Conservation (phyloP, 2,888 invertebrate species). For the Drosophila cognata region DNA sequence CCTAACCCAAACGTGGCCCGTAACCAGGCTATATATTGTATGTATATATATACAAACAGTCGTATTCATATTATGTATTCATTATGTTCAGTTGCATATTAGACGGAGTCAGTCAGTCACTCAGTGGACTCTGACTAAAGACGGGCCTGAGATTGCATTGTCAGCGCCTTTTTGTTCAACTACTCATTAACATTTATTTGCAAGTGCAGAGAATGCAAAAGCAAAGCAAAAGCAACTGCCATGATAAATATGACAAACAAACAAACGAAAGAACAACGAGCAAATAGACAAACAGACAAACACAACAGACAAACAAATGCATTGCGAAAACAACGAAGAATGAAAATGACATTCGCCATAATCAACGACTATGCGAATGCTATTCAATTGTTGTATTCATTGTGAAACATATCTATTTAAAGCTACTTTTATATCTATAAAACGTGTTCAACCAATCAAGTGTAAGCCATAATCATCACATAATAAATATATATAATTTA, state of each 20-base stretch:
- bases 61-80: slow-evolving; percentile 43
- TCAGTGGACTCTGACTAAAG: slow-evolving; percentile 20
- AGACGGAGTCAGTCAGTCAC: slow-evolving; percentile 39
- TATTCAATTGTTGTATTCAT: neutral
- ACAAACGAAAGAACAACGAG: slow-evolving; percentile 54
- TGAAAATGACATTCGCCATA: neutral
- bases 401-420: neutral
- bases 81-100: slow-evolving; percentile 62
- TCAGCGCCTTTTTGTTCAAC: slow-evolving; percentile 74
- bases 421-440: neutral
- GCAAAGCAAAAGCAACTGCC: slow-evolving; percentile 69
- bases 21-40: neutral
- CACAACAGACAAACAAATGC: slow-evolving; percentile 65
- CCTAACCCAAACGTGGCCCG: slow-evolving; percentile 21
- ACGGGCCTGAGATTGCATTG: slow-evolving; percentile 61
- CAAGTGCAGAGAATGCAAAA: slow-evolving; percentile 72
- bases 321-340: slow-evolving; percentile 60
- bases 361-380: slow-evolving; percentile 28
- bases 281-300: slow-evolving; percentile 51
- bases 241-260: slow-evolving; percentile 80
- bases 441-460: neutral
- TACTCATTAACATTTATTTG: slow-evolving; percentile 81
- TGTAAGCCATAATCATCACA: neutral
- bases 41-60: slow-evolving; percentile 2
- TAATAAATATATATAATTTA: neutral